Conservation (phyloP, 2,113 vertebrate species). For the Pygoscelis adeliae region DNA sequence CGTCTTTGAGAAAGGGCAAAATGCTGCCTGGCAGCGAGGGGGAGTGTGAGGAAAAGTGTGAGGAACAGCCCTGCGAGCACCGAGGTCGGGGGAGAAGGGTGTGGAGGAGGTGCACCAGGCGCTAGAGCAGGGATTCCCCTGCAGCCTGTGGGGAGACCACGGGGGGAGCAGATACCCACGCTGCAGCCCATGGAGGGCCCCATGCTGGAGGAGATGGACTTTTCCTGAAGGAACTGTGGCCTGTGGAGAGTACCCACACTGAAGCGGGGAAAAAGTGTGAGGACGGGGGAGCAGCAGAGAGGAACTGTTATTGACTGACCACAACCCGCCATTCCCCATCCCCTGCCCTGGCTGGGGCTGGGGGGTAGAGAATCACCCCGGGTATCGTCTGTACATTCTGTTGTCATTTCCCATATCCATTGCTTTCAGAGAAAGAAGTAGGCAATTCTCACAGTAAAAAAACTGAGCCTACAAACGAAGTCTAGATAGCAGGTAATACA, state of each 20-base stretch:
- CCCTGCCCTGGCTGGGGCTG: not conserved
- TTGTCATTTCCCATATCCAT: not conserved
- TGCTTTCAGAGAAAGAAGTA: not conserved
- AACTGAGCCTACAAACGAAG: not conserved
- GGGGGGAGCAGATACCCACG: not conserved
- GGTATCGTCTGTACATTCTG: rapidly evolving
- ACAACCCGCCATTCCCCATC: not conserved
- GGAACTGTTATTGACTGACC: not conserved
- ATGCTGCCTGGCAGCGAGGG: not conserved
- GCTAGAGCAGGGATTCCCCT: not conserved
- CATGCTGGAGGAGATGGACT: rapidly evolving
- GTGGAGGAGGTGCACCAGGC: rapidly evolving
- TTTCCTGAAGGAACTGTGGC: not conserved
- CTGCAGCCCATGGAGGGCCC: not conserved
- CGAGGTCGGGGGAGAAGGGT: rapidly evolving
- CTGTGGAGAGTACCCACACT: rapidly evolving
- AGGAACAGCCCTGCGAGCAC: not conserved
- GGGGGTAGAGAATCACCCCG: not conserved
- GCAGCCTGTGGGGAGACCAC: rapidly evolving
- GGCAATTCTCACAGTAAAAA: not conserved
- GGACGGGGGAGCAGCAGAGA: not conserved
- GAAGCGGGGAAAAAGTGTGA: not conserved
- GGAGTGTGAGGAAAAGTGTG: rapidly evolving
- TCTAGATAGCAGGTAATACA: not conserved
- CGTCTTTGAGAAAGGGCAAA: not conserved